Percentiles rank a stretch among this genome's conserved stretches.
Conservation (phyloP, 2,888 invertebrate species). For the Melieria picta region DNA sequence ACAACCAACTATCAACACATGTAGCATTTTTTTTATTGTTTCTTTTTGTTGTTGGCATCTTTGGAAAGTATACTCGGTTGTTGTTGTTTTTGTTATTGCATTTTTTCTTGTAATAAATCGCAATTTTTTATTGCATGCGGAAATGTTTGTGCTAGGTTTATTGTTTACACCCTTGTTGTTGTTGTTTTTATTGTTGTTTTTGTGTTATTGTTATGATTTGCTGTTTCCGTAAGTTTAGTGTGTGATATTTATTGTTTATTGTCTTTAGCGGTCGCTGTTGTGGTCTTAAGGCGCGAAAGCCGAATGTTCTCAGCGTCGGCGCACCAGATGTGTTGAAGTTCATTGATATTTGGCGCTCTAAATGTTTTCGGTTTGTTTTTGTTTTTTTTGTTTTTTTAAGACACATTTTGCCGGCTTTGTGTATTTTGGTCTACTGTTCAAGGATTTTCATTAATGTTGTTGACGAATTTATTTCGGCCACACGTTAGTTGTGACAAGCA, state of each 20-base stretch:
- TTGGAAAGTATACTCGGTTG: background rate
- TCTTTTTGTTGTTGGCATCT: background rate
- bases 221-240: background rate
- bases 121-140: conserved; percentile 6
- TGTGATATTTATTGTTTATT: background rate
- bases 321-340: background rate
- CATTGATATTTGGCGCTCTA: background rate
- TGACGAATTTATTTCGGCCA: too few relatives aligned
- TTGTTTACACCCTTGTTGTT: background rate
- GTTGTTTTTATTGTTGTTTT: background rate
- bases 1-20: too few relatives aligned
- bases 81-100: background rate
- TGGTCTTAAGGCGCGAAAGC: background rate
- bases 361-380: background rate
- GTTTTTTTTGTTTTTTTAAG: background rate
- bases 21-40: too few relatives aligned
- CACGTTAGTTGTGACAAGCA: too few relatives aligned
- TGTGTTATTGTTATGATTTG: background rate
- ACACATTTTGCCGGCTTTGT: too few relatives aligned
- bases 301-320: background rate
- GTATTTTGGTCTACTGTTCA: too few relatives aligned
- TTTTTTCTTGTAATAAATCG: background rate
- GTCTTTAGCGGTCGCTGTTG: background rate
- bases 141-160: conserved; percentile 4
- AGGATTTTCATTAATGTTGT: too few relatives aligned